These are phyloP conservation scores for Cochlearius cochlearius DNA, from an alignment of 2,113 vertebrate species.

Conservation along the genomic window DNA sequence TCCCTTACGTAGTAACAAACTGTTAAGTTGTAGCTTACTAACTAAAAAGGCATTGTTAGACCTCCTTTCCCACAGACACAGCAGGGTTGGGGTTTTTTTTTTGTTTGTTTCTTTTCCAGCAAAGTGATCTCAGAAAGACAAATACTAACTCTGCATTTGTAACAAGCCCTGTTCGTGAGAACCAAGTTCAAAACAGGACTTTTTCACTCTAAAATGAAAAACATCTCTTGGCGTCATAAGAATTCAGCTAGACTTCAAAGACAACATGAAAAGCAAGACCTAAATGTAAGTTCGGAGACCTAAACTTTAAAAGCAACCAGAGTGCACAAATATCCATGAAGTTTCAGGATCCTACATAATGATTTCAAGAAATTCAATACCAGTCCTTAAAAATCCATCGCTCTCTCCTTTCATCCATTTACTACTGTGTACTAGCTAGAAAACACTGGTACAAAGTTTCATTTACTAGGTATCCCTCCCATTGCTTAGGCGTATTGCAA, in stretches of 20 bases:
- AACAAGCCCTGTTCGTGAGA: neutral
- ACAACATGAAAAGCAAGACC: neutral
- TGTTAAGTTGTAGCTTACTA: neutral
- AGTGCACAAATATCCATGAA: neutral
- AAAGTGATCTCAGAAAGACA: slow-evolving; percentile 10
- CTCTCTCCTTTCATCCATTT: neutral
- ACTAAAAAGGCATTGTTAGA: neutral
- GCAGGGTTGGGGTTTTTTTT: neutral
- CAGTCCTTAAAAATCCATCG: neutral
- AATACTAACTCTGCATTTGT: neutral
- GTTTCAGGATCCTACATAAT: neutral
- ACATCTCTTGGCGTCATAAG: neutral
- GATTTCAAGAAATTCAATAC: neutral
- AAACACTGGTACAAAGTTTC: neutral
- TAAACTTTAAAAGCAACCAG: neutral
- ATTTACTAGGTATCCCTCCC: neutral
- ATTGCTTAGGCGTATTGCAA: neutral
- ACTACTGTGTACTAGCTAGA: neutral
- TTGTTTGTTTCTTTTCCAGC: slow-evolving; percentile 13
- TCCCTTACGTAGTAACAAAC: neutral
- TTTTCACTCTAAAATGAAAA: neutral
- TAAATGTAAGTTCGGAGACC: neutral
- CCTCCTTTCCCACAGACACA: slow-evolving; percentile 32
- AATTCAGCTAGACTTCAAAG: neutral
- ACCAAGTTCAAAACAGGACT: neutral